Evolutionary conservation across 53 echinoderm and acorn worm species (phyloP), one percentile per base, ranked within the genome.

Genomic region (Paracentrotus lividus): DNA sequence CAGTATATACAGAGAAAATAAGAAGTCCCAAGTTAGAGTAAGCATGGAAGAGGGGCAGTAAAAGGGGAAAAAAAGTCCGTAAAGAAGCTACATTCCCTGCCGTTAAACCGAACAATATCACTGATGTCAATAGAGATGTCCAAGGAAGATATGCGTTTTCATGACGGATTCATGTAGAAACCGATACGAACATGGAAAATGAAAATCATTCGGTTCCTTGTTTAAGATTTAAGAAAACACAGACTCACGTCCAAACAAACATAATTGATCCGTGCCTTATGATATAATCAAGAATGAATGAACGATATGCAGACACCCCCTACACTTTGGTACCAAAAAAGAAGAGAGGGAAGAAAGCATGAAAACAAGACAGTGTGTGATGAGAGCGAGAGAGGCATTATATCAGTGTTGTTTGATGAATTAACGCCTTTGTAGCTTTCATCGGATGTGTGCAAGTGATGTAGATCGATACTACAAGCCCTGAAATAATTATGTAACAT

Each of bases 401-500:
- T n/a, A n/a, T n/a, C n/a, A n/a, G n/a, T n/a, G n/a, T n/a, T n/a
- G n/a, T n/a, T n/a, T n/a, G n/a, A n/a, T n/a, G n/a, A n/a, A n/a
- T n/a, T n/a, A n/a, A n/a, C n/a, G n/a, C n/a, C n/a, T n/a, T n/a
- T n/a, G n/a, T n/a, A n/a, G n/a, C n/a, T n/a, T n/a, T n/a, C n/a
- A n/a, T n/a, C n/a, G n/a, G n/a, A n/a, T n/a, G n/a, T n/a, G n/a
- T n/a, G n/a, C 33, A 47, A 10, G 81, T 27, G 8, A 10, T 45
- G 81, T 10, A 49, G 47, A 81, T 81, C 81, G 47, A 81, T 81
- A 24, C 24, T 26, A 26, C 26, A 13, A 47, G 49, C 45, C 44
- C 81, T 45, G 81, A 26, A 24, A 81, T 81, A 81, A 81, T 81
- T 81, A 81, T 81, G 81, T 72, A 40, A 72, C 72, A 72, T 20